phyloP scores from a whole-genome alignment of 2,113 vertebrate species.

The Rattus rattus region DNA sequence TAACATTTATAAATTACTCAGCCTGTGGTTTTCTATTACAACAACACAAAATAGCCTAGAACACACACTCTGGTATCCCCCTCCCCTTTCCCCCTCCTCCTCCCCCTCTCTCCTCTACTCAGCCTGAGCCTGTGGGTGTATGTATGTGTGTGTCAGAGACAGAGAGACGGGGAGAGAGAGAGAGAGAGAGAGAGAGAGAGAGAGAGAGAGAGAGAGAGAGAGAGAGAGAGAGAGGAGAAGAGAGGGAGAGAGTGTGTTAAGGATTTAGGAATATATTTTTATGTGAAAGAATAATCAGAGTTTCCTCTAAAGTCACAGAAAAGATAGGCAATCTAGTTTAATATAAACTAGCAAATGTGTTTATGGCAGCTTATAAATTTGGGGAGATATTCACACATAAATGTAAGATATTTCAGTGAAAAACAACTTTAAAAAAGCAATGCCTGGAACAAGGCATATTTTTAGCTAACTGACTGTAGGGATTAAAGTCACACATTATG shows the following conservation, averaged over 20 bases:
- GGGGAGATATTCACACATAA: constrained; percentile 66
- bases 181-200: too few species aligned
- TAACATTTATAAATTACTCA: not conserved
- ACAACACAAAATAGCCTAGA: not conserved
- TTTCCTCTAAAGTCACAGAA: constrained; percentile 38
- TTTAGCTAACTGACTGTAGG: constrained; percentile 60
- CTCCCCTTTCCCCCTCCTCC: rapidly evolving
- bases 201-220: too few species aligned
- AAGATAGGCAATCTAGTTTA: constrained; percentile 60
- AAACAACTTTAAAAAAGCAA: constrained; percentile 48
- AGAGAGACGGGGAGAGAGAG: too few species aligned
- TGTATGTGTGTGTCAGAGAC: too few species aligned
- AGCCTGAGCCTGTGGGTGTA: not conserved
- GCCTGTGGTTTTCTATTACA: not conserved
- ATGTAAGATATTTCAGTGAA: constrained; percentile 59
- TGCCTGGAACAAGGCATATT: constrained; percentile 69
- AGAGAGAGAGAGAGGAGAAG: too few species aligned
- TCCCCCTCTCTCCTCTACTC: not conserved
- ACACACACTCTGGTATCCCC: too few species aligned
- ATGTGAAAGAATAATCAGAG: constrained; percentile 66
- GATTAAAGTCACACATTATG: constrained; percentile 56
- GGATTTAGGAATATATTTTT: constrained; percentile 45
- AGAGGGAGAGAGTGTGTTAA: not conserved
- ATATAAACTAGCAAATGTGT: constrained; percentile 70
- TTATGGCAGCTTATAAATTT: constrained; percentile 71